Evolutionary conservation across 2,888 invertebrate genomes (phyloP).

Genomic region (Aleiodes alternator): DNA sequence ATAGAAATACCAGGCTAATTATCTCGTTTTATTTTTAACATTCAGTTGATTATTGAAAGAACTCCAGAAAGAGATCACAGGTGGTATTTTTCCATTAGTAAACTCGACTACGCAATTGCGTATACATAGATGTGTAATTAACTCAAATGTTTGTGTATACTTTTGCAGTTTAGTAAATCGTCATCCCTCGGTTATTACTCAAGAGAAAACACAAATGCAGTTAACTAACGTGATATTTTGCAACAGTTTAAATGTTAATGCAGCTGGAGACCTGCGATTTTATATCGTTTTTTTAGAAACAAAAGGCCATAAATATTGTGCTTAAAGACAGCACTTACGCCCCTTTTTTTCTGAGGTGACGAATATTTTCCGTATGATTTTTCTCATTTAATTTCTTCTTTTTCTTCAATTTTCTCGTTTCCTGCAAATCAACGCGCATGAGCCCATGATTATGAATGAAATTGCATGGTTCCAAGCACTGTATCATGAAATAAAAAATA

Average conservation of each 20-base stretch:
- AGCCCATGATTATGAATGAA: constrained; percentile 34
- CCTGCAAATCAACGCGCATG: constrained; percentile 24
- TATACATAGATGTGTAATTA: background rate
- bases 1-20: constrained; percentile 23
- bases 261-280: no score
- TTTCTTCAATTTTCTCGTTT: background rate
- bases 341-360: background rate
- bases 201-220: constrained; percentile 6
- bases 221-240: constrained; percentile 24
- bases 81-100: constrained; percentile 19
- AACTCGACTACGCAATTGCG: constrained; percentile 23
- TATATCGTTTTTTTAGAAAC: no score
- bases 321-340: no score
- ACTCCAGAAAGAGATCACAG: constrained; percentile 4
- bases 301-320: no score
- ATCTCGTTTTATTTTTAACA: background rate
- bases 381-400: background rate
- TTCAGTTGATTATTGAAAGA: background rate
- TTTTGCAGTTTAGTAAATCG: background rate
- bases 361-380: background rate
- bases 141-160: no score
- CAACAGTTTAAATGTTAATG: constrained; percentile 33
- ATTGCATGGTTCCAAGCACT: constrained; percentile 10
- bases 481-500: constrained; percentile 23
- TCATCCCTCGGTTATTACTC: constrained; percentile 30